phyloP scores from a whole-genome alignment of 2,888 invertebrate genomes.

The Xanthorhoe spadicearia region DNA sequence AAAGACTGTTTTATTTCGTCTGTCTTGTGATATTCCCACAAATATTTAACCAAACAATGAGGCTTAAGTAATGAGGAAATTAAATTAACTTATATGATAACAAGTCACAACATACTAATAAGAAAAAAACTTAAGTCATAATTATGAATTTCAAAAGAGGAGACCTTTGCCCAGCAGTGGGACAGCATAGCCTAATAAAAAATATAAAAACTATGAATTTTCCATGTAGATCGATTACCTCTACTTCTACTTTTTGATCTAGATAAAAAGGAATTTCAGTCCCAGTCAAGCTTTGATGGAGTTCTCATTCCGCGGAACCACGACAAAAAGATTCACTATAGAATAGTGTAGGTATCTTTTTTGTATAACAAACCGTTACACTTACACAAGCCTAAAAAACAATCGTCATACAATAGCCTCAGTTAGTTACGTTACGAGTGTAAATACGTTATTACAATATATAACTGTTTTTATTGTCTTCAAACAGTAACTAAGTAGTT shows the following conservation, averaged over 20 bases:
- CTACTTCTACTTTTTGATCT: background rate
- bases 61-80: background rate
- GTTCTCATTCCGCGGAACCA: background rate
- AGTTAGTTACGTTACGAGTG: background rate
- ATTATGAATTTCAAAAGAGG: background rate
- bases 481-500: conserved; percentile 16
- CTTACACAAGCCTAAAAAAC: background rate
- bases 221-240: background rate
- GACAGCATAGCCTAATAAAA: too few species aligned
- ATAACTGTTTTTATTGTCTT: conserved; percentile 26
- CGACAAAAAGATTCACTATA: background rate
- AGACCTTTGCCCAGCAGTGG: too few species aligned
- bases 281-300: too few species aligned
- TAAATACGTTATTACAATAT: background rate
- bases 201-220: background rate
- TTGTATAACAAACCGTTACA: background rate
- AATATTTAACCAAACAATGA: background rate
- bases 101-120: background rate
- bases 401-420: background rate
- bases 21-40: background rate
- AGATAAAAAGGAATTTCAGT: too few species aligned
- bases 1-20: conserved; percentile 22
- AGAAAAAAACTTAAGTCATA: background rate
- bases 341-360: too few species aligned
- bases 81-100: background rate